A percentile compares a stretch with the other conserved stretches of the same genome.
phyloP scores from a whole-genome alignment of 2,888 invertebrate species.

The Megaustenia siamemsis region DNA sequence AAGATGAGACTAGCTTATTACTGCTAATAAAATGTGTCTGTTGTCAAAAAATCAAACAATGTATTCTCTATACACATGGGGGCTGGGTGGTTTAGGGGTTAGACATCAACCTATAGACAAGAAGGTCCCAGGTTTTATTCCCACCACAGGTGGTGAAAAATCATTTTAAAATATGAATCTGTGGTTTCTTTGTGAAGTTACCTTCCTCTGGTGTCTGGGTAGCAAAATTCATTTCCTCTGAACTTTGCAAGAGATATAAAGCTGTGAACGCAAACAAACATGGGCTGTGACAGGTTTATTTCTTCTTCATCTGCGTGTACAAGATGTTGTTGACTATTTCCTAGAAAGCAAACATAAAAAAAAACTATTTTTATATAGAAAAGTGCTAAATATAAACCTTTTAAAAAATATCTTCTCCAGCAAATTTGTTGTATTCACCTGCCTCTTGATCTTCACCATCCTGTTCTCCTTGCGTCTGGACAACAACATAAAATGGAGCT shows the following conservation, averaged over 20 bases:
- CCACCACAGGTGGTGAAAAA: too few relatives aligned
- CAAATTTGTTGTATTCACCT: constrained; percentile 97
- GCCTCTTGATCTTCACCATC: constrained; percentile 93
- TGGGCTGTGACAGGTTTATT: not conserved
- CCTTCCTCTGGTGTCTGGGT: too few relatives aligned
- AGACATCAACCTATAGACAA: too few relatives aligned
- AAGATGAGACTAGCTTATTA: too few relatives aligned
- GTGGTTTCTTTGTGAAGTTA: too few relatives aligned
- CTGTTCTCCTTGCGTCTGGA: constrained; percentile 94
- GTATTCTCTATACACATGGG: too few relatives aligned
- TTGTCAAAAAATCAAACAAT: too few relatives aligned
- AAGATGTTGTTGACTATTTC: not conserved
- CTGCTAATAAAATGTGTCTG: too few relatives aligned
- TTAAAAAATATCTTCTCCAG: constrained; percentile 83
- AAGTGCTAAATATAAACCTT: not conserved
- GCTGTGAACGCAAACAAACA: not conserved
- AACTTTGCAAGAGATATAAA: not conserved
- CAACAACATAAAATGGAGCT: constrained; percentile 91
- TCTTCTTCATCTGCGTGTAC: not conserved
- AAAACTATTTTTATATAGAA: not conserved
- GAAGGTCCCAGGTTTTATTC: too few relatives aligned
- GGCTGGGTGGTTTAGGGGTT: too few relatives aligned
- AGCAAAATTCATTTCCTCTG: too few relatives aligned
- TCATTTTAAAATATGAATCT: too few relatives aligned
- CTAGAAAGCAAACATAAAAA: not conserved